Conservation (phyloP, 2,888 invertebrate genomes). For the Chironomus tentans region DNA sequence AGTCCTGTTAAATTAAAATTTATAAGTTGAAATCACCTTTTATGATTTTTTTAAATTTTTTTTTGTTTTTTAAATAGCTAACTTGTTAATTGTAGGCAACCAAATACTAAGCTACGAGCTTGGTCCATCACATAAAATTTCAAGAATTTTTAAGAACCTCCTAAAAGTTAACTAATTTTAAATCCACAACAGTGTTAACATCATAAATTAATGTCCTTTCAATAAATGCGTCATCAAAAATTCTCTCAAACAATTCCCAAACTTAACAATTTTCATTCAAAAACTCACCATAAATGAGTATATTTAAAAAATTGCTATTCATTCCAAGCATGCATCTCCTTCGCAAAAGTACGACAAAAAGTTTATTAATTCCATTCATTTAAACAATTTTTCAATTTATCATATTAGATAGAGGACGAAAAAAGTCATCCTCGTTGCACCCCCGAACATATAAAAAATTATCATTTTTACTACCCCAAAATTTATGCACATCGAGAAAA, state of each 20-base stretch:
- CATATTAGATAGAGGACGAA: constrained; percentile 18
- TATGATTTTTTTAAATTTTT: too few relatives aligned
- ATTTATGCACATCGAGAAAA: background rate
- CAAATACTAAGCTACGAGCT: too few relatives aligned
- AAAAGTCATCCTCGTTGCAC: constrained; percentile 2
- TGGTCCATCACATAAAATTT: too few relatives aligned
- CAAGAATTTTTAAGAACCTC: too few relatives aligned
- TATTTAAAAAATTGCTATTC: background rate
- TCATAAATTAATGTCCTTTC: too few relatives aligned
- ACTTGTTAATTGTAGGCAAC: too few relatives aligned
- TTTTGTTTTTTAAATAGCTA: too few relatives aligned
- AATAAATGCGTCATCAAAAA: too few relatives aligned
- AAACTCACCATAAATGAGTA: constrained; percentile 12
- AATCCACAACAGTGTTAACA: too few relatives aligned
- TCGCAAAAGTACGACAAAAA: background rate
- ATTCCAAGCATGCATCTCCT: background rate
- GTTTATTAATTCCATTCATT: constrained; percentile 27
- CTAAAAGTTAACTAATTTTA: too few relatives aligned
- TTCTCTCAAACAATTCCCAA: background rate
- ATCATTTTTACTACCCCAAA: constrained; percentile 14
- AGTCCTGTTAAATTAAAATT: too few relatives aligned
- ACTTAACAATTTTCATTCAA: background rate
- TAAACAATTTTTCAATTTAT: constrained; percentile 26
- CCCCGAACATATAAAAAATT: background rate
- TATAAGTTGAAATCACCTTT: too few relatives aligned